Evolutionary conservation across 2,113 vertebrate genomes (phyloP), one percentile per base, ranked within the genome.

Genomic region (Clupea harengus): DNA sequence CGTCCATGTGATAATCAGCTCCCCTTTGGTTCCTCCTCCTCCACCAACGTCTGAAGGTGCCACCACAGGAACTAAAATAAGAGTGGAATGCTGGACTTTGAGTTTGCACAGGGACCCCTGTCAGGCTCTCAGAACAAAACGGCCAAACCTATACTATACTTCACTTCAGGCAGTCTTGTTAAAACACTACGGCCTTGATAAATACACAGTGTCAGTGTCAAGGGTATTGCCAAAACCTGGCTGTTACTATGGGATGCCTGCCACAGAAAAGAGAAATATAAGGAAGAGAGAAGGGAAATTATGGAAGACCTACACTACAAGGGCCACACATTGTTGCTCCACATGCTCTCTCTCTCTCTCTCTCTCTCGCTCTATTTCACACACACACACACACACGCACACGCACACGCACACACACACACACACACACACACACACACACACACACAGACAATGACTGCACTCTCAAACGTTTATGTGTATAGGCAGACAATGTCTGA

Each of bases 1-100:
- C 93, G 96, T 97, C 98, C 98, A 99, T 0, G 97, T 99, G 92
- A 99, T 98, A 84, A 95, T 98, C 93, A 99, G 93, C 85, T 99
- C 98, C 89, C 96, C 94, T 91, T 96, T 97, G 80, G 93, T 96
- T 89, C 97, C 97, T 25, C 97, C 98, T 0, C 98, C 98, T 85
- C 98, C 98, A 80, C 96, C 94, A 1, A 99, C 95, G 89, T 98
- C 96, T 81, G 98, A 98, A 86, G 98, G 98, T 90, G 97, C 97
- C 94, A 99, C 97, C 88, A 96, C 96, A 91, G 98, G 98, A 93
- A 93, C 98, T 99, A 91, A 86, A 92, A 93, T 91, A 85, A 95
- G 90, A 89, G 85, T 89, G 88, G 87, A 92, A 93, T 83, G 81
- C 85, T 91, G 49, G 87, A 86, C 57, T 86, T 81, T 90, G 82